Conservation (phyloP, 2,888 invertebrate species). For the Spilarctia lutea region DNA sequence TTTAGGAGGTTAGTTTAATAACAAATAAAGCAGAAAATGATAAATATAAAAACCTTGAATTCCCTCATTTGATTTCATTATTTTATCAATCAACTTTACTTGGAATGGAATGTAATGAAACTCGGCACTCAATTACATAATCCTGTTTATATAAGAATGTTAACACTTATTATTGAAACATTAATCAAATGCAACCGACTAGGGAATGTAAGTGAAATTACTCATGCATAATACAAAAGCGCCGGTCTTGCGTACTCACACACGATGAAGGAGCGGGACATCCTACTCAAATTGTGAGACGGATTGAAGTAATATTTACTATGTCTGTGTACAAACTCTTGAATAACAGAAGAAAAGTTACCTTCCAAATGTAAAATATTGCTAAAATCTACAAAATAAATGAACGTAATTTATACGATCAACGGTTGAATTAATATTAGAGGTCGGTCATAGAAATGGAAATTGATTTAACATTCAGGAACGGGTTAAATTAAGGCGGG, state of each 20-base stretch:
- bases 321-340: background rate
- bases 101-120: conserved; percentile 39
- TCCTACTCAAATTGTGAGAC: conserved; percentile 28
- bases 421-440: background rate
- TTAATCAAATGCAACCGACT: conserved; percentile 64
- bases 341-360: conserved; percentile 1
- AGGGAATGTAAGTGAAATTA: conserved; percentile 65
- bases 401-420: conserved; percentile 3
- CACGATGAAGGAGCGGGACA: conserved; percentile 34
- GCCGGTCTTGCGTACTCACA: conserved; percentile 26
- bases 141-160: conserved; percentile 30
- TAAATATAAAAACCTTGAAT: background rate
- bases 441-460: conserved; percentile 2
- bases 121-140: conserved; percentile 29
- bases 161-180: conserved; percentile 62
- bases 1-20: background rate
- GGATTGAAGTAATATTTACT: conserved; percentile 17
- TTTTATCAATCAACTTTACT: conserved; percentile 18
- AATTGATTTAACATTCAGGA: conserved; percentile 3
- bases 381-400: background rate
- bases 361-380: background rate
- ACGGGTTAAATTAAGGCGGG: background rate
- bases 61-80: background rate
- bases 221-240: conserved; percentile 65
- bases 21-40: background rate